Evolutionary conservation across 2,888 invertebrate genomes (phyloP), one percentile per base, ranked within the genome.

Genomic region (Sthenelais limicola): DNA sequence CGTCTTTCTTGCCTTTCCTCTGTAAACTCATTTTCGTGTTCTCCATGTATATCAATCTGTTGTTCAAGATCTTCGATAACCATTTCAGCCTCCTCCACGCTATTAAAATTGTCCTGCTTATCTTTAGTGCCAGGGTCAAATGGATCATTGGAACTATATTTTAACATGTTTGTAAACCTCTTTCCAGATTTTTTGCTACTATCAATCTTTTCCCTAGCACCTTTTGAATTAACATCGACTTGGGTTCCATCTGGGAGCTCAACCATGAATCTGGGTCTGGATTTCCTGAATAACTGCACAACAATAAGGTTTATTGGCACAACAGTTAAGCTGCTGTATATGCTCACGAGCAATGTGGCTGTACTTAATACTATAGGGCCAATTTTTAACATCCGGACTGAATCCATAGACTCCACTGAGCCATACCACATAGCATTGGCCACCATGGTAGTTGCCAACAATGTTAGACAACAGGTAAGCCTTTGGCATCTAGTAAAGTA

Each of bases 261-360:
- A 2, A 5, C 15, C 3, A 24, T 3, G 38, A 21, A 4, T 4
- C 80, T 72, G 73, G 82, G 77, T 58, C 54, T 80, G 75, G 71
- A 81, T 77, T 86, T 85, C 21, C 87, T 80, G 80, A 88, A 88
- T 21, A 88, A 74, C 74, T 83, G 82, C 48, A 85, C 84, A 68
- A 88, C 82, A 38, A 86, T 30, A 24, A 87, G 77, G 58, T 83
- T 85, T 9, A 85, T 81, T 12, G 86, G 86, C 54, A 87, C 80
- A 21, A 86, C 83, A 49, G 87, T 79, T 43, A 88, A 73, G 18
- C 24, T 51, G 43, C 58, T 54, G 33, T 68, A 66, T 18, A 74
- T 30, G 30, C 54, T 43, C 24, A 73, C 43, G 2, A 66, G 43
- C 1, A 74, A 51, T 4, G 69, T 58, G 15, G 54, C 28, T 0